These are phyloP conservation scores for Lasioglossum calceatum DNA, from an alignment of 2,888 invertebrate species.

Conservation along the genomic window DNA sequence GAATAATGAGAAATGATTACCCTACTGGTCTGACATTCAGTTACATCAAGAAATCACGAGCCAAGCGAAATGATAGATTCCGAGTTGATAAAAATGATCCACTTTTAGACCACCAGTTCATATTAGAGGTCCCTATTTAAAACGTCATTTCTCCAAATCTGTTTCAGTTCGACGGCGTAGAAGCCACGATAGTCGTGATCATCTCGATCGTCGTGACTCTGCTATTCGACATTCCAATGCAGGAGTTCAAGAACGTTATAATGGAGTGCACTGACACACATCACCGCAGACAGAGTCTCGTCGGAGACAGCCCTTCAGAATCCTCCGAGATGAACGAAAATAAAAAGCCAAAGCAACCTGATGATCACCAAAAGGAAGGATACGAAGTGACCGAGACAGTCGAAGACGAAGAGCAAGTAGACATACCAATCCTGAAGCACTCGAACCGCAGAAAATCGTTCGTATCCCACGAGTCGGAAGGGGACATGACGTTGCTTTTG, in stretches of 20 bases:
- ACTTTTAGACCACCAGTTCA: too few species aligned
- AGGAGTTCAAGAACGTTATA: conserved; percentile 85
- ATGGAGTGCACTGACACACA: conserved; percentile 79
- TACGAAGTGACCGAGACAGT: conserved; percentile 59
- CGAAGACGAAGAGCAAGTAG: conserved; percentile 56
- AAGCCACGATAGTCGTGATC: conserved; percentile 85
- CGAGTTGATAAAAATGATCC: too few species aligned
- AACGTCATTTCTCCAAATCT: background rate
- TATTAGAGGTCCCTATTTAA: too few species aligned
- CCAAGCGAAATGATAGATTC: background rate
- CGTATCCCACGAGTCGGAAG: conserved; percentile 42
- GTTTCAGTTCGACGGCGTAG: conserved; percentile 86
- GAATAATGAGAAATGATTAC: background rate
- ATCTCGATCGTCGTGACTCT: conserved; percentile 87
- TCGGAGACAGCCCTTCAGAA: conserved; percentile 17
- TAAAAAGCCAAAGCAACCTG: conserved; percentile 37
- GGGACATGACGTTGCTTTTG: conserved; percentile 37
- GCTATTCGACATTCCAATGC: conserved; percentile 89
- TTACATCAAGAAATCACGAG: background rate
- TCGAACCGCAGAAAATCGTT: conserved; percentile 52
- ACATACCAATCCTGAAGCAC: conserved; percentile 45
- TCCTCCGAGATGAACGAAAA: background rate
- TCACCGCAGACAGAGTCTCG: conserved; percentile 6
- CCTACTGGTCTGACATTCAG: background rate
- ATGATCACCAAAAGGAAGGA: conserved; percentile 49